These are phyloP conservation scores for Channa striata DNA, from an alignment of 2,797 vertebrate species.

Conservation along the genomic window DNA sequence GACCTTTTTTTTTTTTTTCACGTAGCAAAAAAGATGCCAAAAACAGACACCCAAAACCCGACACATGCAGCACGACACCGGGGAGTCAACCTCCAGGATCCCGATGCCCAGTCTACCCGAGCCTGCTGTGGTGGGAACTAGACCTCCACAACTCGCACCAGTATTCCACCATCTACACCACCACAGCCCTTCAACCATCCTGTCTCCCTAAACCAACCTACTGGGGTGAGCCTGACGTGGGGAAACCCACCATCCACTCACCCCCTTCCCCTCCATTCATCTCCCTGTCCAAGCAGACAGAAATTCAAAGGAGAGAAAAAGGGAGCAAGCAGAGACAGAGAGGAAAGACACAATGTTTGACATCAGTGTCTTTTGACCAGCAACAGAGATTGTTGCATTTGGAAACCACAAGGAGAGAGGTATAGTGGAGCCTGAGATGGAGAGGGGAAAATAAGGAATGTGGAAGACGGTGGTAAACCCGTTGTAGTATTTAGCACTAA, in stretches of 20 bases:
- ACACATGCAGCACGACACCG: conserved; percentile 88
- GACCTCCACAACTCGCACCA: conserved; percentile 30
- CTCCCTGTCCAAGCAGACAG: conserved; percentile 51
- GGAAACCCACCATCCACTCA: conserved; percentile 49
- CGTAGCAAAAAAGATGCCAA: conserved; percentile 91
- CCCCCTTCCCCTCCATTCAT: conserved; percentile 55
- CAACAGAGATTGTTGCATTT: conserved; percentile 27
- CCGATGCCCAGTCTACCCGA: conserved; percentile 84
- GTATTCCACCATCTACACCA: conserved; percentile 39
- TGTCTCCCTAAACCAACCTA: conserved; percentile 43
- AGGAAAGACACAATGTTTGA: conserved; percentile 8
- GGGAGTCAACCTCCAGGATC: conserved; percentile 89
- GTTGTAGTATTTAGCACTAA: conserved; percentile 73
- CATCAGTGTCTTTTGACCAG: conserved; percentile 22
- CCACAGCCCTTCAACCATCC: conserved; percentile 50
- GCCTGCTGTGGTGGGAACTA: conserved; percentile 89
- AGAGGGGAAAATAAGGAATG: conserved; percentile 38
- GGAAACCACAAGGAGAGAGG: conserved; percentile 9
- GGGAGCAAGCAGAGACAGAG: conserved; percentile 23
- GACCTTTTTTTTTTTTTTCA: conserved; percentile 21
- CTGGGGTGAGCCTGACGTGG: conserved; percentile 29
- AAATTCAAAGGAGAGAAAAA: conserved; percentile 33
- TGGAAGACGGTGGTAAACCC: conserved; percentile 43
- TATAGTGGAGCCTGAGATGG: conserved; percentile 37
- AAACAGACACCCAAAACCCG: conserved; percentile 90